Percentiles rank a stretch among this genome's conserved stretches.
Conservation (phyloP, 2,797 vertebrate species). For the Hafferia zeledoni region DNA sequence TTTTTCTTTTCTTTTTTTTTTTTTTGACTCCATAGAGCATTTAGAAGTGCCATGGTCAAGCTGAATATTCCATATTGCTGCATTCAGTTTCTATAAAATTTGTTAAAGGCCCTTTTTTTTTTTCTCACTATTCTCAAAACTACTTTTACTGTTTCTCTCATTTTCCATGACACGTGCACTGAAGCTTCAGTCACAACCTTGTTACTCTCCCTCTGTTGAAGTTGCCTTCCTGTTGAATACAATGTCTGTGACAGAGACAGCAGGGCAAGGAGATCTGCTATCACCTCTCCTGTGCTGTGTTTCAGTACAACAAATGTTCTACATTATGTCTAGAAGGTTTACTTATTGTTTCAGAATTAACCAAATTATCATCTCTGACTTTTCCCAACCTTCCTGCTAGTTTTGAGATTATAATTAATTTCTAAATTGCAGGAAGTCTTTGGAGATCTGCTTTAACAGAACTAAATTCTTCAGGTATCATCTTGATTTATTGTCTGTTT, state of each 20-base stretch:
- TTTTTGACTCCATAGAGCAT: not conserved
- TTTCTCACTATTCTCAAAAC: not conserved
- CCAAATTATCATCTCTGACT: not conserved
- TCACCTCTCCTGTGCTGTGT: not conserved
- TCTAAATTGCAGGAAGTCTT: not conserved
- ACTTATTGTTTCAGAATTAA: not conserved
- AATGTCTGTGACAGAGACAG: not conserved
- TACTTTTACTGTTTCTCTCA: not conserved
- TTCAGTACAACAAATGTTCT: not conserved
- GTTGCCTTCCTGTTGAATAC: not conserved
- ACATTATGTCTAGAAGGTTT: not conserved
- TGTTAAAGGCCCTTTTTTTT: not conserved
- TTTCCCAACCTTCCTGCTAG: not conserved
- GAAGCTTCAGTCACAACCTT: not conserved
- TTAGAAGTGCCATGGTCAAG: not conserved
- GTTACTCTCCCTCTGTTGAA: not conserved
- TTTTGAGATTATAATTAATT: not conserved
- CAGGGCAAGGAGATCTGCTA: not conserved
- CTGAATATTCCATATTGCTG: not conserved
- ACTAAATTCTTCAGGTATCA: not conserved
- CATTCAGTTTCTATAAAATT: not conserved
- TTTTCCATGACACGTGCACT: not conserved
- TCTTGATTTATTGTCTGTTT: not conserved
- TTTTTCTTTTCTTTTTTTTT: not conserved
- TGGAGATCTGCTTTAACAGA: not conserved